Base-by-base conservation (phyloP, 2,888 invertebrate species). In the Cataglyphis cursor region DNA sequence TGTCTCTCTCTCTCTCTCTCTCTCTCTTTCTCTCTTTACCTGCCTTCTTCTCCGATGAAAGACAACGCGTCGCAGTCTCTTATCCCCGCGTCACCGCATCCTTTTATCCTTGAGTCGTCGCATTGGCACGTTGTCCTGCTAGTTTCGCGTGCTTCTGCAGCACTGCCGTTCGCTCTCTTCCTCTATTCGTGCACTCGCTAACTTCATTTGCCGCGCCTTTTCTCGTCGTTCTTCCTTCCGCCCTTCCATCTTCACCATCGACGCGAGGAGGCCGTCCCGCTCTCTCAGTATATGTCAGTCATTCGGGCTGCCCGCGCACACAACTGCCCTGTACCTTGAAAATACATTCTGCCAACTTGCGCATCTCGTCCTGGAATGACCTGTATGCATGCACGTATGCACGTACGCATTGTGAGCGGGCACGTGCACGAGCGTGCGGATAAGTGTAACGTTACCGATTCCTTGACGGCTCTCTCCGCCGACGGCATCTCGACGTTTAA, bases 241-340 rank as follows among this genome's bases (percentile, higher is more conserved):
- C 73, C 38, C 57, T 72, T 64, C 64, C 24, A 57, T 68, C 73
- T 81, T 41, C 70, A 54, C 21, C 73, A 48, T 61, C 54, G 75
- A 82, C 85, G 85, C 85, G 82, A 85, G 85, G 86, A 84, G 80
- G 81, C 83, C 81, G 75, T 86, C 81, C 89, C 83, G 70, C 76
- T 87, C 91, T 89, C 89, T 85, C 86, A 87, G 88, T 89, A 83
- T 65, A 82, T 82, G 84, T 88, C 88, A 85, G 82, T 86, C 82
- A 70, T 82, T 81, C 81, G 74, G 85, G 85, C 87, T 87, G 87
- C 83, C 35, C 35, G 35, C 35, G 6, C 35, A 35, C 35, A 35
- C 35, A 35, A 84, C 84, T 85, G 85, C 87, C 87, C 84, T 72
- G 83, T 88, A 78, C 80, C 83, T 88, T 83, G 86, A 85, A 51